Evolutionary conservation across 2,113 vertebrate species (phyloP).

Genomic region (Rhinolophus ferrumequinum): DNA sequence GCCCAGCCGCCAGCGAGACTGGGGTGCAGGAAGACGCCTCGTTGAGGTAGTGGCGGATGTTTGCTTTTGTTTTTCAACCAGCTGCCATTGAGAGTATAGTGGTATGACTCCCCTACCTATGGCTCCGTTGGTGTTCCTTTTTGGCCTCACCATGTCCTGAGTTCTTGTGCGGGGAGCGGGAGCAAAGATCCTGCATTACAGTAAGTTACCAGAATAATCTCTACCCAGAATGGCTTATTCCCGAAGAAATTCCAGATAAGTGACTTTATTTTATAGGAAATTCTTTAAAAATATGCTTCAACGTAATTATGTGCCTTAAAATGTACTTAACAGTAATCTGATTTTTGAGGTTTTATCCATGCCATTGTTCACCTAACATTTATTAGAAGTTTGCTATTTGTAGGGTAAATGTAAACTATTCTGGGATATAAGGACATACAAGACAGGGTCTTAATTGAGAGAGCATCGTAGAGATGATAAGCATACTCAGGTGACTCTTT

Average conservation of each 20-base stretch:
- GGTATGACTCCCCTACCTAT: no score
- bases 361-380: background rate
- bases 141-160: no score
- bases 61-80: no score
- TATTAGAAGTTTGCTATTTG: constrained; percentile 41
- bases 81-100: no score
- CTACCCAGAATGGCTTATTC: background rate
- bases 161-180: no score
- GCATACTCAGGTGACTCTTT: background rate
- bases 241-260: constrained; percentile 17
- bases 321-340: constrained; percentile 16
- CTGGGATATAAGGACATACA: background rate
- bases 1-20: no score
- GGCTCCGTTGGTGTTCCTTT: no score
- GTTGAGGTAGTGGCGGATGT: no score
- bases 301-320: constrained; percentile 30
- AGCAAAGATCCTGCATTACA: no score
- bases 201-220: background rate
- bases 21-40: no score
- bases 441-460: background rate
- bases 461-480: background rate
- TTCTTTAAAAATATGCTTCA: constrained; percentile 30
- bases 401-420: constrained; percentile 8
- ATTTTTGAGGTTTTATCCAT: constrained; percentile 31
- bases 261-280: background rate